phyloP scores from a whole-genome alignment of 1,140 invertebrate genomes.

The Drosophila burlai region DNA sequence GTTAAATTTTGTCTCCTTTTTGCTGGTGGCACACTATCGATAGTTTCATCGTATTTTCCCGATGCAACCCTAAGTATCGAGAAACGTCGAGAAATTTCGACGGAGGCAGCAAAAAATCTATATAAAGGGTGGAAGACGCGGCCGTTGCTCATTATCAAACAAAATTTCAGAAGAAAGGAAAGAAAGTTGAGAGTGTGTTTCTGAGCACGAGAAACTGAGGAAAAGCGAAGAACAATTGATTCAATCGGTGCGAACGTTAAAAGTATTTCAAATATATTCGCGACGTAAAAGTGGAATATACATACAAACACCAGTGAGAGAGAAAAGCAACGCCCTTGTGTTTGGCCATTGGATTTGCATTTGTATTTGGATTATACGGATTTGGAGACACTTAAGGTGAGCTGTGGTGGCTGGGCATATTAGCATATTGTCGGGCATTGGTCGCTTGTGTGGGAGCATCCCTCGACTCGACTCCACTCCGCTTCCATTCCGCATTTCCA shows the following conservation, averaged over 20 bases:
- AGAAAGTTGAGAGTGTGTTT: constrained; percentile 15
- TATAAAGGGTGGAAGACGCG: constrained; percentile 34
- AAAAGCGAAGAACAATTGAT: constrained; percentile 35
- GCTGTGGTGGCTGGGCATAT: not conserved
- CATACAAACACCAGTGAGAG: constrained; percentile 1
- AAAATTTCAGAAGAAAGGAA: constrained; percentile 19
- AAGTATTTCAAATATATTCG: constrained; percentile 21
- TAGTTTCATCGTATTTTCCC: constrained; percentile 6
- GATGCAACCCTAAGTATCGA: constrained; percentile 57
- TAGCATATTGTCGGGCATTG: constrained; percentile 12
- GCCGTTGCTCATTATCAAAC: constrained; percentile 39
- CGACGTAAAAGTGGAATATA: not conserved
- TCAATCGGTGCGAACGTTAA: constrained; percentile 19
- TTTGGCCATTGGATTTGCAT: constrained; percentile 7
- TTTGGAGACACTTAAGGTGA: constrained; percentile 13
- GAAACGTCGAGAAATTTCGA: constrained; percentile 70
- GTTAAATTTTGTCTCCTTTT: not conserved
- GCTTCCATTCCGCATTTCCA: constrained; percentile 6
- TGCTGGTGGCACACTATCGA: not conserved
- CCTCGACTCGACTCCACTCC: not conserved
- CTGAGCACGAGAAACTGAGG: constrained; percentile 13
- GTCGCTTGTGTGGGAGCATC: constrained; percentile 24
- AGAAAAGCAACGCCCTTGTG: constrained; percentile 12
- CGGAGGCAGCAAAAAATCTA: constrained; percentile 46
- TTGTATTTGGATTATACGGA: constrained; percentile 22